phyloP scores from a whole-genome alignment of 2,888 invertebrate genomes.

The Oscheius myriophilus region DNA sequence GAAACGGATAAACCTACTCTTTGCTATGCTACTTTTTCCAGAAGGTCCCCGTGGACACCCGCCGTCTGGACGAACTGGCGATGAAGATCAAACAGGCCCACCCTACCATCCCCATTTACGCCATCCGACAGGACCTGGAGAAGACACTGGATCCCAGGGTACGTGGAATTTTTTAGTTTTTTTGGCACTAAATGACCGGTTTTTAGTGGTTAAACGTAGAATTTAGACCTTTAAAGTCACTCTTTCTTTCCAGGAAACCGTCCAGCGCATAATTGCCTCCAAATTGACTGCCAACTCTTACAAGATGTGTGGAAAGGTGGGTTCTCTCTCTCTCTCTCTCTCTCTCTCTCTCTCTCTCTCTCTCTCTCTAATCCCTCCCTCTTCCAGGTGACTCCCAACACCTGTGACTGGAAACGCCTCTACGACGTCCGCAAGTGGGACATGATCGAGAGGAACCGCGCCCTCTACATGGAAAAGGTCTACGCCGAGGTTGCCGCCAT shows the following conservation, averaged over 20 bases:
- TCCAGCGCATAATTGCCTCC: conserved; percentile 25
- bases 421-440: conserved; percentile 56
- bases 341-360: neutral
- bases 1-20: no score
- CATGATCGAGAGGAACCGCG: conserved; percentile 58
- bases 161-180: no score
- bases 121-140: conserved; percentile 52
- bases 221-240: neutral
- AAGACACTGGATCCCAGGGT: conserved; percentile 46
- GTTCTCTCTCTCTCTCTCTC: neutral
- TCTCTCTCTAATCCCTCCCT: neutral
- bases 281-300: conserved; percentile 4
- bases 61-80: conserved; percentile 48
- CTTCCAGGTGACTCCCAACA: conserved; percentile 37
- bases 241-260: conserved; percentile 12
- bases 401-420: conserved; percentile 41
- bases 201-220: no score
- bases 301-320: conserved; percentile 16
- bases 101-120: conserved; percentile 45
- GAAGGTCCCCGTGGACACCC: conserved; percentile 25
- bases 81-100: conserved; percentile 57
- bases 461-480: conserved; percentile 40
- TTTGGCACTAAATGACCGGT: no score
- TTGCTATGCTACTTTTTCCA: no score
- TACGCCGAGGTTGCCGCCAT: neutral